Evolutionary conservation across 2,113 vertebrate species (phyloP), one percentile per base, ranked within the genome.

Genomic region (Bagarius yarrelli): DNA sequence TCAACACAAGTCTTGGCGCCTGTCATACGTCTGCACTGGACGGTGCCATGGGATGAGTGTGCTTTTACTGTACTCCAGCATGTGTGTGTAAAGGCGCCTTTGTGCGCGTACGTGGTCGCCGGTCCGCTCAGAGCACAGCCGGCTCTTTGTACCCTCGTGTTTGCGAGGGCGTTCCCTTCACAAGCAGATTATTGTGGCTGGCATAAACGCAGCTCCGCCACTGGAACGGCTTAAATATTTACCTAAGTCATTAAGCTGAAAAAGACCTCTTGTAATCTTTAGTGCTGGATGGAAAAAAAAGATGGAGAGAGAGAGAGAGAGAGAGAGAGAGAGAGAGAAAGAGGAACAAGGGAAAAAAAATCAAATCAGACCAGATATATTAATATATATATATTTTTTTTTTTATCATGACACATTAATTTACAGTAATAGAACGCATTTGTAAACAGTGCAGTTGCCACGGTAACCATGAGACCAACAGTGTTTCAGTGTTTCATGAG

Each of bases 61-160:
- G 75, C 59, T 64, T 63, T 18, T 64, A 77, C 75, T 66, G 76
- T 75, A 71, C 67, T 50, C 69, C 69, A 30, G 44, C 44, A 59
- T 56, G 36, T 34, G 57, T 63, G 15, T 63, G 32, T 66, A 8
- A 36, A 32, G 19, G 50, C 5, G 53, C 27, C 53, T 70, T 57
- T 69, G 57, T 69, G 0, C 11, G 23, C 32, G 14, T 25, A 73
- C 44, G 74, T 64, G 73, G 30, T 87, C 85, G 50, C 79, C 86
- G 30, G 81, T 87, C 85, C 84, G 76, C 77, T 66, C 1, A 80
- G 64, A 23, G 82, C 85, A 92, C 91, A 95, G 89, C 87, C 90
- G 27, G 56, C 25, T 84, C 80, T 87, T 87, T 95, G 92, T 94
- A 40, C 63, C 23, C 55, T 15, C 9, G 8, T 53, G 36, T 40